Base-by-base conservation (phyloP, 2,888 invertebrate species). In the Campopleginae sp. region DNA sequence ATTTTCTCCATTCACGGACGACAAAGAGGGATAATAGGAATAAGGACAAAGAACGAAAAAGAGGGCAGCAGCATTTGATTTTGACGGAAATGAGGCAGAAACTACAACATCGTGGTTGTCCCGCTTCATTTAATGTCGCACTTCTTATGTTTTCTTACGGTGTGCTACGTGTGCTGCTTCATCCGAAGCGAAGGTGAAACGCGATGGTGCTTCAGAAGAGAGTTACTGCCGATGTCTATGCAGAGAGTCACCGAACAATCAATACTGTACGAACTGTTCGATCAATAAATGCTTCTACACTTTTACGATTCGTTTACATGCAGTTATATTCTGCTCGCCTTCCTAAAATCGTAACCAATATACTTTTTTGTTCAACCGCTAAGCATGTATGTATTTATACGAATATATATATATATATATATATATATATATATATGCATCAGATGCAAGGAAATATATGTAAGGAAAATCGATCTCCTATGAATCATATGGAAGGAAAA, bases 261-360 rank as follows among this genome's bases (percentile, higher is more conserved):
- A 66, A 76, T 77, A 66, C 76, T 33, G 66, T 77, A 38, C 48
- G 38, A 51, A 77, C 75, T 76, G 33, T 65, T 33, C 65, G 76
- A 76, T 76, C 76, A 51, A 77, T 77, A 77, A 76, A 76, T 27
- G 76, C 33, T 38, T 38, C 31, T 19, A 65, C 33, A 19, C n/a
- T 48, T 75, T 75, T 27, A 58, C 63, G 44, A 61, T 33, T 72
- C 48, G 54, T 51, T 42, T 58, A 23, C 4, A 12, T 38, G 54
- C 42, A 71, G 48, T 71, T 58, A 42, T 72, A 27, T 58, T 58
- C 42, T 38, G 23, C 19, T 23, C 23, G 38, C 38, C 19, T 23
- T 42, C 38, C 12, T 42, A 58, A 72, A 42, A 23, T 12, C 14
- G 38, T 42, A 23, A 4, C 5, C 58, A 54, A 42, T 19, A 54